phyloP scores from a whole-genome alignment of 2,888 invertebrate genomes.

The Parnassius apollo region DNA sequence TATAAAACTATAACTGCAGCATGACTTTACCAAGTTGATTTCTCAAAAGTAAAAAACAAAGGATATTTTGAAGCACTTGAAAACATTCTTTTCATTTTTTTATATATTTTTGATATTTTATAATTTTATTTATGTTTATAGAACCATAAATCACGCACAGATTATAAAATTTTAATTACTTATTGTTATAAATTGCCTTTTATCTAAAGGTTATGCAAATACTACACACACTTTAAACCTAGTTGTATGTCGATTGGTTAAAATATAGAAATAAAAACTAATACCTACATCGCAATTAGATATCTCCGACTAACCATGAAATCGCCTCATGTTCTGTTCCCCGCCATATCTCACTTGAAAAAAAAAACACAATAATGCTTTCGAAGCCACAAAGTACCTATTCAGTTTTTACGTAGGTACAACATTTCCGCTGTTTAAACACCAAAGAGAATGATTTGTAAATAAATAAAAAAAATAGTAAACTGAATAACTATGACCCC shows the following conservation, averaged over 20 bases:
- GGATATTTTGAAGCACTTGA: background rate
- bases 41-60: background rate
- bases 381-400: slow-evolving; percentile 55
- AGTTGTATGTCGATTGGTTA: background rate
- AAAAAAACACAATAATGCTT: slow-evolving; percentile 54
- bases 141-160: too few species aligned
- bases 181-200: too few species aligned
- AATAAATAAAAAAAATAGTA: background rate
- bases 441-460: slow-evolving; percentile 36
- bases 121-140: background rate
- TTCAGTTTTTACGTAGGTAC: slow-evolving; percentile 57
- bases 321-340: slow-evolving; percentile 69
- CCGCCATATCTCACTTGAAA: slow-evolving; percentile 64
- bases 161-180: too few species aligned
- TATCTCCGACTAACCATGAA: slow-evolving; percentile 75
- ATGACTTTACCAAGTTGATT: too few species aligned
- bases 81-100: background rate
- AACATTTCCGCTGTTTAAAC: slow-evolving; percentile 59
- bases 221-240: too few species aligned
- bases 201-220: too few species aligned
- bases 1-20: too few species aligned
- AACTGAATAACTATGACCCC: background rate
- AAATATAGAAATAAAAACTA: slow-evolving; percentile 31
- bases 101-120: background rate
- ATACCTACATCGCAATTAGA: slow-evolving; percentile 51